phyloP scores from a whole-genome alignment of 2,113 vertebrate species.

The Lasiurus cinereus region DNA sequence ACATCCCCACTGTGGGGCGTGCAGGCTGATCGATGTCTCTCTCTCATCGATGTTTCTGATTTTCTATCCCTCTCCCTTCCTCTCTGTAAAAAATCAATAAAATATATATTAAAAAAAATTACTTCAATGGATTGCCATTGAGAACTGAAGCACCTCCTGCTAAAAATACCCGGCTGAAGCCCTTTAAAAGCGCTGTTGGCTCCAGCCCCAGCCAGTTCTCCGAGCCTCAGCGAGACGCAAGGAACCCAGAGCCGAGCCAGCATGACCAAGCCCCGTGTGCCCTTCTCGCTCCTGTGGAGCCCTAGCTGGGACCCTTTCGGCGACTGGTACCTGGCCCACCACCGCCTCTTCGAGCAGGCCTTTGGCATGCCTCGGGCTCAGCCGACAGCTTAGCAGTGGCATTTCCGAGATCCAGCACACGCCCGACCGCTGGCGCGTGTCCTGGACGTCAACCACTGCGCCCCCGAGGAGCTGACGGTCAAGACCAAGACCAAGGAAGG shows the following conservation, averaged over 20 bases:
- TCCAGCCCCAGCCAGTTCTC: neutral
- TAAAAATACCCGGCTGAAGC: constrained; percentile 87
- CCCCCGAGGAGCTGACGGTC: constrained; percentile 96
- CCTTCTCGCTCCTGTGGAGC: constrained; percentile 93
- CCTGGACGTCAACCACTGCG: constrained; percentile 98
- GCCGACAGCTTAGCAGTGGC: constrained; percentile 95
- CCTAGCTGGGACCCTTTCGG: constrained; percentile 98
- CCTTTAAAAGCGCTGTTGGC: constrained; percentile 82
- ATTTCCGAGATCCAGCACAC: constrained; percentile 98
- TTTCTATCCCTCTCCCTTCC: too few relatives aligned
- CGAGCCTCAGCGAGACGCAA: neutral
- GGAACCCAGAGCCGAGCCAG: neutral
- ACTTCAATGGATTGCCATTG: constrained; percentile 85
- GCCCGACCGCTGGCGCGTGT: constrained; percentile 95
- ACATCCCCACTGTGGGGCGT: too few relatives aligned
- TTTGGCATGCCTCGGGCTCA: constrained; percentile 94
- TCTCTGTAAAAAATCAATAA: too few relatives aligned
- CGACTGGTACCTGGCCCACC: constrained; percentile 94
- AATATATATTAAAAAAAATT: too few relatives aligned
- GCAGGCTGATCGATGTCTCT: too few relatives aligned
- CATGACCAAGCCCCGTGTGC: constrained; percentile 95
- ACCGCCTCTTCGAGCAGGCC: constrained; percentile 96
- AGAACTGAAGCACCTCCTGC: constrained; percentile 80
- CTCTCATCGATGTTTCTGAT: too few relatives aligned
- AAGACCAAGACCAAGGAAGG: constrained; percentile 97